Evolutionary conservation across 2,888 invertebrate genomes (phyloP), one percentile per base, ranked within the genome.

Genomic region (Scaptomyza reducta): DNA sequence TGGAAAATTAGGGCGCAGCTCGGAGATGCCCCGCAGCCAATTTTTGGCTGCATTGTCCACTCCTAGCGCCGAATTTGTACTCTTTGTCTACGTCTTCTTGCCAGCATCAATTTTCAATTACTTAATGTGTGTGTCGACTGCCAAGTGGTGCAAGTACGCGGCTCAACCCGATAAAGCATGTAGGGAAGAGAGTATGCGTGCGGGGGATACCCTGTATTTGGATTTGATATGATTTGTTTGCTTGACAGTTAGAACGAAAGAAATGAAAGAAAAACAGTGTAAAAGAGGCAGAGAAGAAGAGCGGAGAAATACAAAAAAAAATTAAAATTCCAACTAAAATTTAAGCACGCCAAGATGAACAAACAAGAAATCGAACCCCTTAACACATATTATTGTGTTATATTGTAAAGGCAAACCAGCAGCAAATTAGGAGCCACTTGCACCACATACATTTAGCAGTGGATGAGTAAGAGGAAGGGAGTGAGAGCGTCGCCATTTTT

Each of bases 51-150:
- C 29, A 7, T 9, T 38, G 18, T 47, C 31, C 18, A 47, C 13
- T 18, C 18, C 31, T 31, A 18, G 18, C 16, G 31, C 16, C 49
- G 38, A 35, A 35, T n/a, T 35, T 6, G 35, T n/a, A 6, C 35
- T n/a, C 35, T 6, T 25, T 6, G 31, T 41, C 14, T 11, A 18
- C 51, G 40, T 54, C 54, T 65, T 54, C 27, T 42, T 27, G 49
- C 33, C 41, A 74, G 58, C 72, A 53, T 69, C 73, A 60, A 51
- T 70, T 71, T 77, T 54, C 77, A 77, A 77, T 77, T 77, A 77
- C 77, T 77, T 77, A 77, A 77, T 77, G 74, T 77, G 67, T 77
- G 70, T 73, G 66, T 55, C 49, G 54, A 75, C 40, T 66, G 75
- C 33, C 45, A 63, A 61, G 45, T 47, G 57, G 27, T 55, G 35